These are phyloP conservation scores for Torymus auratus DNA, from an alignment of 2,888 invertebrate genomes.

Conservation along the genomic window DNA sequence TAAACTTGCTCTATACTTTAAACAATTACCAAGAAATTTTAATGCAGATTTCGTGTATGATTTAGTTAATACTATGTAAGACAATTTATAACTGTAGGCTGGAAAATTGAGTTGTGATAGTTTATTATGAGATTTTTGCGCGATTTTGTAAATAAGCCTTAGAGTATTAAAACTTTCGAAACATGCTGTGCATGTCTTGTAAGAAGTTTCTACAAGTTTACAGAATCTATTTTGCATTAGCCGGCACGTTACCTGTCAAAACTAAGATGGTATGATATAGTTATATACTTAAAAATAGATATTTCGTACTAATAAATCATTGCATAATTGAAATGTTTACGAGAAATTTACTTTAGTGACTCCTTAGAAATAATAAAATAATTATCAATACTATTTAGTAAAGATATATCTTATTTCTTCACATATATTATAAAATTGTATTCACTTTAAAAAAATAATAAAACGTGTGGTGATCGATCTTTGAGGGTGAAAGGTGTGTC, in stretches of 20 bases:
- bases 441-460: too few relatives aligned
- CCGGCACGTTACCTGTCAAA: neutral
- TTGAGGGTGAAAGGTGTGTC: too few relatives aligned
- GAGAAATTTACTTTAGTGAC: too few relatives aligned
- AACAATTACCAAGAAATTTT: neutral
- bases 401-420: too few relatives aligned
- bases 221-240: neutral
- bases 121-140: neutral
- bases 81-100: neutral
- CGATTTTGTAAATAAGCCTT: neutral
- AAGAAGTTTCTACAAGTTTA: neutral
- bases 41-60: neutral
- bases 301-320: too few relatives aligned
- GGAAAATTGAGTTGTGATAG: neutral
- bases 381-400: too few relatives aligned
- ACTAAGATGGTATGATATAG: neutral
- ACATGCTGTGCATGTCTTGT: neutral
- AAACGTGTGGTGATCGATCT: too few relatives aligned
- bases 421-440: too few relatives aligned
- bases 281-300: too few relatives aligned
- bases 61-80: neutral
- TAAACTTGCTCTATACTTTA: neutral
- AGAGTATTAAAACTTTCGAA: neutral
- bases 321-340: too few relatives aligned
- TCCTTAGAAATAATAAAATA: too few relatives aligned